Evolutionary conservation across 2,888 invertebrate species (phyloP).

Genomic region (Pseudococcus longispinus): DNA sequence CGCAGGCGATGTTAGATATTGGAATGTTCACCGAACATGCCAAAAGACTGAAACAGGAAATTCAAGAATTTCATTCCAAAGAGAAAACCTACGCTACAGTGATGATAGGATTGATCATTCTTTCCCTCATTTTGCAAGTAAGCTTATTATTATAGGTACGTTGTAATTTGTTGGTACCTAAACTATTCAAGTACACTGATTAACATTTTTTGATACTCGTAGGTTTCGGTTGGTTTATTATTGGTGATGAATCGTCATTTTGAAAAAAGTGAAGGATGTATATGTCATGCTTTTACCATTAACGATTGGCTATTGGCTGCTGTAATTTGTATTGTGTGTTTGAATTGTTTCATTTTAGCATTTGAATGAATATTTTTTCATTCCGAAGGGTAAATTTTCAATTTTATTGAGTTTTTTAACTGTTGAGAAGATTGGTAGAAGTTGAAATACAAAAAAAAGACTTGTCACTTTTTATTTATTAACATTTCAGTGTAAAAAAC

Average conservation of each 20-base stretch:
- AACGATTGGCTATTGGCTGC: constrained; percentile 14
- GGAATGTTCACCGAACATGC: constrained; percentile 9
- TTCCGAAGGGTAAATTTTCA: no score
- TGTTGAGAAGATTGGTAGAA: no score
- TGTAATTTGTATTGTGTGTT: background rate
- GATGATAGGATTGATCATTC: background rate
- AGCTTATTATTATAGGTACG: background rate
- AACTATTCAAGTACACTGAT: background rate
- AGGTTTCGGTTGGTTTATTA: background rate
- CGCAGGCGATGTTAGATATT: constrained; percentile 14
- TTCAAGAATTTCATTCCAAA: background rate
- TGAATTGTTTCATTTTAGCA: constrained; percentile 15
- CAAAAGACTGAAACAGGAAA: constrained; percentile 2
- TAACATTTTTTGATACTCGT: background rate
- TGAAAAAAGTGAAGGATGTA: background rate
- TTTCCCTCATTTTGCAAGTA: constrained; percentile 23
- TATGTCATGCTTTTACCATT: background rate
- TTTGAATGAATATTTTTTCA: background rate
- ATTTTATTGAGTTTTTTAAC: no score
- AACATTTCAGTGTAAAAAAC: no score
- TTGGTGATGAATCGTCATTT: constrained; percentile 14
- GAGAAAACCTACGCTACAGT: background rate
- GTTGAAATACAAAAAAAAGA: no score
- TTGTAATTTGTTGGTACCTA: no score
- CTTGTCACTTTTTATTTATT: no score